Conservation (phyloP, 1,140 invertebrate genomes). For the Bombus sylvicola region DNA sequence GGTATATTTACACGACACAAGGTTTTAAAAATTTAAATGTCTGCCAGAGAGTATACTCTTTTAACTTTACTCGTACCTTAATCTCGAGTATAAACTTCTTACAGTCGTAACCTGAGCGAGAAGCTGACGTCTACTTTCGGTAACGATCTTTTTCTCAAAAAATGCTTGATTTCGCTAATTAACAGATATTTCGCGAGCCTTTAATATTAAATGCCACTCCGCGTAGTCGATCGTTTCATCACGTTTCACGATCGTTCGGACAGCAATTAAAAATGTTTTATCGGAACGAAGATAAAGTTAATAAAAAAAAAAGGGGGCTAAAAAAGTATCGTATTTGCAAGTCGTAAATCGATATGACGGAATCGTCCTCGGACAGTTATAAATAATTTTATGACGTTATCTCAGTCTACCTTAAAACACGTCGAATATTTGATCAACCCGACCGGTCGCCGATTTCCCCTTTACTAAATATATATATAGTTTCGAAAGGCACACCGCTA, state of each 20-base stretch:
- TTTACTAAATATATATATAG: conserved; percentile 1
- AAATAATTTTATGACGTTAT: conserved; percentile 2
- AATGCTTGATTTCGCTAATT: background rate
- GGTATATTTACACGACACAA: too few species aligned
- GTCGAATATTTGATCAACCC: background rate
- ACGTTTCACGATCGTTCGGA: background rate
- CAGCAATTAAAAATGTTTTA: conserved; percentile 27
- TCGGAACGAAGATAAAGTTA: background rate
- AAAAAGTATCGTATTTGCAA: background rate
- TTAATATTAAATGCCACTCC: background rate
- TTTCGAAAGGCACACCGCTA: background rate
- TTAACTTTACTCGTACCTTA: too few species aligned
- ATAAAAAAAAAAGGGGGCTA: background rate
- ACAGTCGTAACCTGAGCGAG: background rate
- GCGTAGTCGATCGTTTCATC: background rate
- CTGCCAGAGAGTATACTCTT: too few species aligned
- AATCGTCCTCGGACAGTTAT: background rate
- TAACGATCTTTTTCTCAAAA: background rate
- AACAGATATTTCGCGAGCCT: background rate
- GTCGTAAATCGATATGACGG: background rate
- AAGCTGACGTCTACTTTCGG: background rate
- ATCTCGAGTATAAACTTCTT: background rate
- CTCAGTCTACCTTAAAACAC: background rate
- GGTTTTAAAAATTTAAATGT: too few species aligned
- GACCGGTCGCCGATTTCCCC: background rate